Evolutionary conservation across 92 coral and sea anemone genomes (phyloP), one percentile per base, ranked within the genome.

Genomic region (Anthopleura xanthogrammica): DNA sequence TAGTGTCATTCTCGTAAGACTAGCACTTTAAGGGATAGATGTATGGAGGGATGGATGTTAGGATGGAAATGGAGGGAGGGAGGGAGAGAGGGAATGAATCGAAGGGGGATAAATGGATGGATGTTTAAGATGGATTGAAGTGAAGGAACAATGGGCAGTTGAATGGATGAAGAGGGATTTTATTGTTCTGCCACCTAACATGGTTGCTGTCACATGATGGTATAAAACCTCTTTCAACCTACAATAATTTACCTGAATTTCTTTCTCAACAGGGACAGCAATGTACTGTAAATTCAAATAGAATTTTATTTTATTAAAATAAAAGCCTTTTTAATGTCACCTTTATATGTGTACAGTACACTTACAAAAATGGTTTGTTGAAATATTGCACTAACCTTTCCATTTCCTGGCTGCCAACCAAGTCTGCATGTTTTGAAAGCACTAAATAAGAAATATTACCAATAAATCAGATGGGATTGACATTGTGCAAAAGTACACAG

Each of bases 351-450:
- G 23, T 50, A 46, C 43, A 29, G 60, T 14, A 79, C 58, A 11
- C 16, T 11, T 54, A 2, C 58, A 62, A 62, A 20, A 62, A 8
- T 20, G 2, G 7, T 62, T 62, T 20, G 29, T 8, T 20, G 36
- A 5, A 5, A 62, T 62, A 20, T 20, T 74, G 64, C 77, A 54
- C 85, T 64, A 68, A 93, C 97, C 85, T 94, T 93, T 80, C 98
- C 98, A 88, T 58, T 89, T 20, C 90, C 93, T 48, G 98, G 95
- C 60, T 95, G 98, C 94, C 97, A 95, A 60, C 93, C 92, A 79
- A 95, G 87, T 46, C 98, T 90, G 66, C 94, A 91, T 19, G 95
- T 90, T 88, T 91, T 89, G 73, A 94, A 93, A 73, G 88, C 83
- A 83, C 97, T 92, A 77, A 17, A 76, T 41, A 43, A 52, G 3